Evolutionary conservation across 53 echinoderm and acorn worm genomes (phyloP).

Genomic region (Echinometra lucunter): DNA sequence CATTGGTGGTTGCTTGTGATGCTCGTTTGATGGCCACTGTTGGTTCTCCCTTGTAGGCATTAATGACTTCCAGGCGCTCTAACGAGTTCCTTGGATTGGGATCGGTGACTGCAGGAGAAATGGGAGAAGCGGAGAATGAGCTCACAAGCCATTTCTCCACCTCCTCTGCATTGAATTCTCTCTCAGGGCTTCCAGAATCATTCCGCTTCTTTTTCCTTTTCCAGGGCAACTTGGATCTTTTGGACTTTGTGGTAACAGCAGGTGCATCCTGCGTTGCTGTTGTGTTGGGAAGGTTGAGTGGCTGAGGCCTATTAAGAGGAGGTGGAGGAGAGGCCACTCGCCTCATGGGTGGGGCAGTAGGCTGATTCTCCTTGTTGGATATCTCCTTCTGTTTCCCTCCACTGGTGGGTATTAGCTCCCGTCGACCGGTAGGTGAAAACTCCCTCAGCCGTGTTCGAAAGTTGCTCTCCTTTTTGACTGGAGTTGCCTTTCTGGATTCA

Average conservation of each 20-base stretch:
- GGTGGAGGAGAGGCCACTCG: slow-evolving; percentile 68
- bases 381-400: slow-evolving; percentile 36
- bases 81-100: slow-evolving; percentile 75
- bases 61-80: slow-evolving; percentile 93
- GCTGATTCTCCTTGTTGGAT: slow-evolving; percentile 1
- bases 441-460: slow-evolving; percentile 27
- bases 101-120: slow-evolving; percentile 48
- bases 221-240: slow-evolving; percentile 85
- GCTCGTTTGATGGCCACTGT: slow-evolving; percentile 80
- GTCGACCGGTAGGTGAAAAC: slow-evolving; percentile 57
- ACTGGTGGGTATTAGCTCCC: slow-evolving; percentile 34
- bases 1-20: slow-evolving; percentile 46
- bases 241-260: slow-evolving; percentile 75
- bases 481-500: slow-evolving; percentile 57
- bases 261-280: slow-evolving; percentile 58
- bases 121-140: slow-evolving; percentile 51
- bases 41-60: slow-evolving; percentile 92
- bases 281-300: slow-evolving; percentile 57
- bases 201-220: slow-evolving; percentile 71
- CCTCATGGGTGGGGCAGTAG: not conserved
- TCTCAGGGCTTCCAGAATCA: slow-evolving; percentile 89
- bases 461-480: slow-evolving; percentile 42
- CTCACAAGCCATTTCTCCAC: slow-evolving; percentile 89
- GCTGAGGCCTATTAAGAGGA: slow-evolving; percentile 57
- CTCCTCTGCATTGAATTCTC: slow-evolving; percentile 88